phyloP scores from a whole-genome alignment of 30 jellyfish, hydroid and myxozoan genomes.

The Hydractinia symbiolongicarpus region DNA sequence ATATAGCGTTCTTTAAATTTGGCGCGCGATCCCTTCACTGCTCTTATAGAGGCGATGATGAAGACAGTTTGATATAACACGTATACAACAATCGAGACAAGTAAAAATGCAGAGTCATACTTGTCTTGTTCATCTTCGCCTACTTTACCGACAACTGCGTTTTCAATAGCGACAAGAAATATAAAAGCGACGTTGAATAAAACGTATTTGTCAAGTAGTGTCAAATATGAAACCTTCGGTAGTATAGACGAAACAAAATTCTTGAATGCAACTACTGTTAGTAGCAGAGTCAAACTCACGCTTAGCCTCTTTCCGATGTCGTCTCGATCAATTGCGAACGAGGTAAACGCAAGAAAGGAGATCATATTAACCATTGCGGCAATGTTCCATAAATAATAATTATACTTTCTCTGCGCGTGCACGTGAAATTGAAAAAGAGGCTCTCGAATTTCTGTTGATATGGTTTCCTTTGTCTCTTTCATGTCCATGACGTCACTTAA shows the following conservation, averaged over 20 bases:
- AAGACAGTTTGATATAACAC: conserved; percentile 21
- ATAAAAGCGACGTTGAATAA: conserved; percentile 63
- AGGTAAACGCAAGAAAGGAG: conserved; percentile 62
- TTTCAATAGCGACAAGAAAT: conserved; percentile 70
- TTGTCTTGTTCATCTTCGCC: conserved; percentile 3
- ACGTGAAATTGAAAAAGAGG: conserved; percentile 63
- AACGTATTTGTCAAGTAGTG: conserved; percentile 76
- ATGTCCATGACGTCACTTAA: conserved; percentile 46
- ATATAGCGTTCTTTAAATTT: conserved; percentile 25
- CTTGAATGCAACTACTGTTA: conserved; percentile 78
- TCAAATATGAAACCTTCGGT: conserved; percentile 83
- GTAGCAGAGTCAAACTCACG: conserved; percentile 68
- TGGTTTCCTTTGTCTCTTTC: conserved; percentile 28
- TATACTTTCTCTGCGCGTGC: conserved; percentile 83
- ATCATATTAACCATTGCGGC: conserved; percentile 74
- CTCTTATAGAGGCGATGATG: conserved; percentile 23
- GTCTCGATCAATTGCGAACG: conserved; percentile 76
- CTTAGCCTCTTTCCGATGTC: conserved; percentile 75
- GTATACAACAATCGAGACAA: conserved; percentile 22
- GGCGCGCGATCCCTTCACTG: conserved; percentile 26
- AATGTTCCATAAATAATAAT: conserved; percentile 67
- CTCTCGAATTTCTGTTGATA: conserved; percentile 58
- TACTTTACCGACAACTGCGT: conserved; percentile 60
- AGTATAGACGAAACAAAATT: conserved; percentile 67
- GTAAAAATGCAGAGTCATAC: conserved; percentile 28